Base-by-base conservation (phyloP, 2,113 vertebrate species). In the Nerophis lumbriciformis region DNA sequence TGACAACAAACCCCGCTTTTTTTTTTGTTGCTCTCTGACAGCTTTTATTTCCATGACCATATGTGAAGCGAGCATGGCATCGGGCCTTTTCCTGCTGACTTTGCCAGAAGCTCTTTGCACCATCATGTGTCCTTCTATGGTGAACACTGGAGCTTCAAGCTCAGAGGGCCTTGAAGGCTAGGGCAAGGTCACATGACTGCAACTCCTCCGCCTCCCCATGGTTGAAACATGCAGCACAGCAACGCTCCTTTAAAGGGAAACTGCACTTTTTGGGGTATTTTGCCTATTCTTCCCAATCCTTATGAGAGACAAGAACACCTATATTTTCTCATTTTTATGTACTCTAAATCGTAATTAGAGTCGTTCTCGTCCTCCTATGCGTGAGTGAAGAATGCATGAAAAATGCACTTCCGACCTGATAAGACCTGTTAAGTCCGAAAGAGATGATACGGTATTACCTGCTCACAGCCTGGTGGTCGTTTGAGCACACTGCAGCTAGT, bases 41-140 rank as follows among this genome's bases (percentile, higher is more conserved):
- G 12, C 3, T 19, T 57, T 48, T 62, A 16, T 44, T 39, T 70
- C 39, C 53, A 10, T 59, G 56, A 65, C 65, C 61, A 59, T 58
- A 63, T 57, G 42, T 44, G 63, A 73, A 72, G 9, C 11, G 7
- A 48, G 48, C 61, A 57, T 49, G 55, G 72, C 58, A 19, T 60
- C 65, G 56, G 38, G 58, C 53, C 38, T 59, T 53, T 28, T 59
- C 28, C 28, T 50, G 48, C 39, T 64, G 69, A 58, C 56, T 62
- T 62, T 68, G 66, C 65, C 66, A 70, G 69, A 71, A 65, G 51
- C 64, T 59, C 35, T 54, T 28, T 55, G 65, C 65, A 59, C 51
- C 61, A 62, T 39, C 51, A 58, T 75, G 12, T 45, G 58, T 42
- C 75, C 83, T 75, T 81, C 66, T 82, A 76, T 70, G 83, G 83